These are phyloP conservation scores for Eledone cirrhosa DNA, from an alignment of 2,888 invertebrate genomes.

Conservation along the genomic window DNA sequence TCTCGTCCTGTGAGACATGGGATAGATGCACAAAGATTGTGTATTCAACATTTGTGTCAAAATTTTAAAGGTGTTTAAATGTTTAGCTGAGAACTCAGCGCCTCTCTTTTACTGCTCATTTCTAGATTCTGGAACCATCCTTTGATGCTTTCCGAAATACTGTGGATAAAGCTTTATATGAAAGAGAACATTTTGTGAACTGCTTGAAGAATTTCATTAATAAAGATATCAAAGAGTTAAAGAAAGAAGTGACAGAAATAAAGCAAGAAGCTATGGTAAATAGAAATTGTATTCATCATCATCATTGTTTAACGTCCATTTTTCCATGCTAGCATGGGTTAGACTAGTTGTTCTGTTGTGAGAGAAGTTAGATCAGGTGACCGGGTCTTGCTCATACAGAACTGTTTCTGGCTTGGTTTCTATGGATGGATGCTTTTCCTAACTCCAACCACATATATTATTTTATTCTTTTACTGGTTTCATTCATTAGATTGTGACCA, in stretches of 20 bases:
- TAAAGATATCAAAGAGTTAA: slow-evolving; percentile 78
- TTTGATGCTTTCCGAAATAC: slow-evolving; percentile 71
- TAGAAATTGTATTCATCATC: no score
- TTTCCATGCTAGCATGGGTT: no score
- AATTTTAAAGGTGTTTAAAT: background rate
- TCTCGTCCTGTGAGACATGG: no score
- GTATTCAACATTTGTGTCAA: background rate
- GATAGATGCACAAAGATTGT: no score
- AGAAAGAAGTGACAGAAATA: slow-evolving; percentile 76
- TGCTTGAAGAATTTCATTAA: slow-evolving; percentile 78
- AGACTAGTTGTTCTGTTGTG: background rate
- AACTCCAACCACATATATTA: no score
- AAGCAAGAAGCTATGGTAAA: slow-evolving; percentile 75
- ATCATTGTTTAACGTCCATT: background rate
- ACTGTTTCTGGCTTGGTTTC: no score
- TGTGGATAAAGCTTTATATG: slow-evolving; percentile 76
- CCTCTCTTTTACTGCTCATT: background rate
- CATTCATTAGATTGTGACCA: no score
- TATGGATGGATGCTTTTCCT: no score
- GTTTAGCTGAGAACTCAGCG: background rate
- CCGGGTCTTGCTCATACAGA: no score
- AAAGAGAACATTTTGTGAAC: slow-evolving; percentile 69
- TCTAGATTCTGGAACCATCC: slow-evolving; percentile 51
- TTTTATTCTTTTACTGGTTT: no score
- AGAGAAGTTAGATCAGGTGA: background rate